Evolutionary conservation across 2,113 vertebrate genomes (phyloP).

Genomic region (Silurus glanis): DNA sequence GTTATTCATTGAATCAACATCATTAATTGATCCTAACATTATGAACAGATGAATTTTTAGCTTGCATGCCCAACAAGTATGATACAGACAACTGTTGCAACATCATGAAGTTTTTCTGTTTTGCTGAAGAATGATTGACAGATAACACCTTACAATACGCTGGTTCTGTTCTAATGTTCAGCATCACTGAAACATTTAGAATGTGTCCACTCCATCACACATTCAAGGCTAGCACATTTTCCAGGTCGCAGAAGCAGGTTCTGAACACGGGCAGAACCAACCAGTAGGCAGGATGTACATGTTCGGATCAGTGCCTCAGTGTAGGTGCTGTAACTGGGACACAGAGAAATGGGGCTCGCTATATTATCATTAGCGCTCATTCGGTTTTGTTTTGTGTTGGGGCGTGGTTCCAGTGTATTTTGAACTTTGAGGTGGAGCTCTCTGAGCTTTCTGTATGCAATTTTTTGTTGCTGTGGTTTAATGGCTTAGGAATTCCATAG

Average conservation of each 20-base stretch:
- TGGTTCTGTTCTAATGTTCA: neutral
- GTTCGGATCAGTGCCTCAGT: conserved; percentile 61
- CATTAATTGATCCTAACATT: neutral
- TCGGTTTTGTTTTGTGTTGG: neutral
- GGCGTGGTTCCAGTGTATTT: neutral
- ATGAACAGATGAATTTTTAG: neutral
- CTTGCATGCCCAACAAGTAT: neutral
- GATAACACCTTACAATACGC: neutral
- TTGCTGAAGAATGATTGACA: neutral
- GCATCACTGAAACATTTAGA: neutral
- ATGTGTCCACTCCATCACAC: conserved; percentile 52
- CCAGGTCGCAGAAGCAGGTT: conserved; percentile 73
- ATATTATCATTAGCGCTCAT: conserved; percentile 20
- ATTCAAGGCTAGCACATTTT: conserved; percentile 65
- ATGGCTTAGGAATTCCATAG: conserved; percentile 32
- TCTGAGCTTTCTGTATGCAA: neutral
- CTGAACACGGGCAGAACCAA: conserved; percentile 66
- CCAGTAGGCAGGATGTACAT: conserved; percentile 66
- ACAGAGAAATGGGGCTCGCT: conserved; percentile 32
- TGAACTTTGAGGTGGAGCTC: neutral
- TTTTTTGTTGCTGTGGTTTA: conserved; percentile 9
- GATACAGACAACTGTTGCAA: neutral
- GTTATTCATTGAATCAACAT: neutral
- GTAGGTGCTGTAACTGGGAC: conserved; percentile 71
- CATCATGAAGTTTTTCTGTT: neutral